A percentile compares a stretch with the other conserved stretches of the same genome.
These are phyloP conservation scores for Oreochromis tanganicae DNA, from an alignment of 2,113 vertebrate species.

Conservation along the genomic window DNA sequence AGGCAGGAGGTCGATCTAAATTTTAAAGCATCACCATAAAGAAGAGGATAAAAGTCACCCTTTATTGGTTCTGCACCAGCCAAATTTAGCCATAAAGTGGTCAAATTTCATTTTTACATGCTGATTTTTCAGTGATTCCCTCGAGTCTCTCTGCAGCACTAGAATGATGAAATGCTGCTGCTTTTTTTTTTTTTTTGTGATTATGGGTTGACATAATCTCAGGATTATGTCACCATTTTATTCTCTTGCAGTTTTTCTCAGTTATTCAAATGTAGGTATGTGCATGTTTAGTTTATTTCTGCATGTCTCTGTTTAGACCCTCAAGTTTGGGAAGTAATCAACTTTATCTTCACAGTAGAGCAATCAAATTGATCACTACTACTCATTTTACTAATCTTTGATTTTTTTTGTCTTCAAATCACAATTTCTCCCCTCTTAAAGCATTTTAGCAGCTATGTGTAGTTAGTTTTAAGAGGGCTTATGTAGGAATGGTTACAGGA, in stretches of 20 bases:
- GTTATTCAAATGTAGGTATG: constrained; percentile 34
- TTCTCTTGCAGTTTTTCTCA: constrained; percentile 22
- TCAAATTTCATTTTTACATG: background rate
- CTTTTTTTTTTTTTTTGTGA: constrained; percentile 47
- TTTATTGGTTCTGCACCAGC: background rate
- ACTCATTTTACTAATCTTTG: background rate
- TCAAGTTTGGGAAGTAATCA: constrained; percentile 16
- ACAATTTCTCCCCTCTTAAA: background rate
- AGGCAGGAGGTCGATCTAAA: background rate
- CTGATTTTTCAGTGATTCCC: background rate
- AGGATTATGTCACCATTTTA: constrained; percentile 25
- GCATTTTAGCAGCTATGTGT: background rate
- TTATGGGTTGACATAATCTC: constrained; percentile 26
- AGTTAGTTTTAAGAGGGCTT: background rate
- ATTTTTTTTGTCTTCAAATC: constrained; percentile 20
- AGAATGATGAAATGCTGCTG: constrained; percentile 59
- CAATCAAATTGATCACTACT: constrained; percentile 2
- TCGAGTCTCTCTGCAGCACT: background rate
- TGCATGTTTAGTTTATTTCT: constrained; percentile 62
- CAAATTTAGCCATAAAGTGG: constrained; percentile 8
- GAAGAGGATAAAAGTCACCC: background rate
- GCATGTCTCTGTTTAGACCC: constrained; percentile 49
- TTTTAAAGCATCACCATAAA: background rate
- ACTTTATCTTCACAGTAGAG: background rate
- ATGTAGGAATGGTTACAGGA: constrained; percentile 10